Percentiles rank a stretch among this genome's conserved stretches.
These are phyloP conservation scores for Nephrotoma flavescens DNA, from an alignment of 2,888 invertebrate genomes.

Conservation along the genomic window DNA sequence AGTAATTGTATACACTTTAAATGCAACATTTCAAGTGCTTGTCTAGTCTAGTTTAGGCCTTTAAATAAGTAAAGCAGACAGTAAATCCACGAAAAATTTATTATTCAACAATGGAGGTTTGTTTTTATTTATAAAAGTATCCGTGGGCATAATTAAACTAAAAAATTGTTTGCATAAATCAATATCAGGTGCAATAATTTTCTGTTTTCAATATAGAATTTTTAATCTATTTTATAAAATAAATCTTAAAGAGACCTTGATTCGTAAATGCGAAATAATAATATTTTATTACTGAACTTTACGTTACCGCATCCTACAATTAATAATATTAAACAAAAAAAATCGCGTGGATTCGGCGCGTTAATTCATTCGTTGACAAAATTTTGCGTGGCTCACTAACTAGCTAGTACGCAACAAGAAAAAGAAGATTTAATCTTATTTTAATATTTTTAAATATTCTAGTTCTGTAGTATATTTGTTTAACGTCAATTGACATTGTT, in stretches of 20 bases:
- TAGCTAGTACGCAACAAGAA: not conserved
- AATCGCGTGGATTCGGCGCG: not conserved
- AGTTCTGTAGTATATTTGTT: not conserved
- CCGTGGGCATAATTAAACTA: not conserved
- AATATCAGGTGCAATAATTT: not conserved
- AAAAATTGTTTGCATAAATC: not conserved
- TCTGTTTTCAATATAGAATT: not conserved
- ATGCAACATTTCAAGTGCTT: too few species aligned
- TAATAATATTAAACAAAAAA: not conserved
- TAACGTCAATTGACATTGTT: not conserved
- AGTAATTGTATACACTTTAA: too few species aligned
- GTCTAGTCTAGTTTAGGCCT: too few species aligned
- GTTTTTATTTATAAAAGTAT: not conserved
- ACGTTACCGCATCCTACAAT: not conserved
- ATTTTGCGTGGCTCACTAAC: not conserved
- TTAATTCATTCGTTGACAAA: not conserved
- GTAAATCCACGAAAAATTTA: too few species aligned
- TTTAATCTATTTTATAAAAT: not conserved
- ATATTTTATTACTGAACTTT: not conserved
- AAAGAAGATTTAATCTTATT: not conserved
- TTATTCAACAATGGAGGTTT: too few species aligned
- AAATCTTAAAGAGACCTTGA: not conserved
- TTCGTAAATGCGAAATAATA: not conserved
- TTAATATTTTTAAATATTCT: not conserved
- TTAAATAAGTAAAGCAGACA: too few species aligned